Base-by-base conservation (phyloP, 2,797 vertebrate species). In the Macropodus opercularis region DNA sequence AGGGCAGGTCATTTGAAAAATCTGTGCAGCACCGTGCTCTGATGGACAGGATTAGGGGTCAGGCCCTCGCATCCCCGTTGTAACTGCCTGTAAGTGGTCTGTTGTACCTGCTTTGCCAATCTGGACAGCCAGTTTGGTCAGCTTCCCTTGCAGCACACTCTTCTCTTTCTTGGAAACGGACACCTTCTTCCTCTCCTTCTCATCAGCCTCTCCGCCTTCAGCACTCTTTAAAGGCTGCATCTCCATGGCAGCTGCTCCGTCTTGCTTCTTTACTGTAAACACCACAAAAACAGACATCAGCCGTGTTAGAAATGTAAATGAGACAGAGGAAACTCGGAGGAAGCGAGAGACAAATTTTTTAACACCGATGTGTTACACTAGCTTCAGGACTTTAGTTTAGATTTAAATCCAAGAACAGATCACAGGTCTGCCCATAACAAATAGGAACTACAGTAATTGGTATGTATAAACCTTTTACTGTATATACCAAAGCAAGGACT, bases 221-320 rank as follows among this genome's bases (percentile, higher is more conserved):
- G 97, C 96, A 1, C 96, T 99, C 93, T 99, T 99, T 67, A 99
- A 90, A 2, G 98, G 98, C 79, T 98, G 98, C 98, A 99, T 99
- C 86, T 99, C 98, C 97, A 99, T 99, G 64, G 97, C 98, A 27
- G 97, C 98, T 12, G 96, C 97, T 39, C 96, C 97, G 1, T 98
- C 97, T 88, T 95, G 96, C 86, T 99, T 98, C 89, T 98, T 99
- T 81, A 97, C 98, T 99, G 89, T 68, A 85, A 85, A 72, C 61
- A 89, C 62, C 76, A 85, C 55, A 89, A 39, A 47, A 39, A 61
- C 18, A 80, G 11, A 70, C 36, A 60, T 46, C 39, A 49, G 27
- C n/a, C 11, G 42, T 3, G 43, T 85, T 57, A 77, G 46, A 44
- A 62, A 68, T 35, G 1, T 48, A 69, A 57, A 78, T 55, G 55